Evolutionary conservation across 2,113 vertebrate genomes (phyloP), one percentile per base, ranked within the genome.

Genomic region (Calonectris borealis): DNA sequence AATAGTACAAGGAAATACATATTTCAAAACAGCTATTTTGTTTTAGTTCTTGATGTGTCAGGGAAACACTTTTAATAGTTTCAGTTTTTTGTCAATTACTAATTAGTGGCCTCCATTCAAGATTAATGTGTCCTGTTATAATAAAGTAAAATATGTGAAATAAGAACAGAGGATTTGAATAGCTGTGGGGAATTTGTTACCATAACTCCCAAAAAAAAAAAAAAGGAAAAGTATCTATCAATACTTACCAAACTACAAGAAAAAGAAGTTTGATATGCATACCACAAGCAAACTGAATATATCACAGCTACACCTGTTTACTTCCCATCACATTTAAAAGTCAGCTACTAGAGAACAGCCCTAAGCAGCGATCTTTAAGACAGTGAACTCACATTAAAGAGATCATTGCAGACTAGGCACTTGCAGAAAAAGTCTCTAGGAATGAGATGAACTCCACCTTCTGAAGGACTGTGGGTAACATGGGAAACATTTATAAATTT

Each of bases 221-320:
- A 62, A 49, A 14, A n/a, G 12, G 29, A 72, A 48, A 62, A 17
- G 13, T 21, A 57, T 32, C 75, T 85, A 49, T 48, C 66, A 58
- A 58, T 94, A 95, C 91, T 94, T 95, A 97, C 91, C 70, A 80
- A 89, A 49, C 24, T 79, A 91, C 24, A 83, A 54, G 34, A 51
- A 71, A 81, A 90, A 85, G 31, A 83, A 78, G 32, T 29, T 16
- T 32, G 58, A 86, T 92, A 64, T 46, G 58, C 58, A 77, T 57
- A 58, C 36, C n/a, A 58, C 19, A 65, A 89, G 42, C 15, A 85
- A 94, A 95, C 73, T 2, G 2, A 88, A 86, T 24, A 26, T 18
- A 71, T 83, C 60, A 76, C 21, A 36, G 72, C 73, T 87, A 76
- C 42, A 34, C 17, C 22, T 89, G 48, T 73, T 85, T 58, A 46